Percentiles rank a stretch among this genome's conserved stretches.
These are phyloP conservation scores for Zoanthus gigantus DNA, from an alignment of 92 coral and sea anemone genomes.

Conservation along the genomic window DNA sequence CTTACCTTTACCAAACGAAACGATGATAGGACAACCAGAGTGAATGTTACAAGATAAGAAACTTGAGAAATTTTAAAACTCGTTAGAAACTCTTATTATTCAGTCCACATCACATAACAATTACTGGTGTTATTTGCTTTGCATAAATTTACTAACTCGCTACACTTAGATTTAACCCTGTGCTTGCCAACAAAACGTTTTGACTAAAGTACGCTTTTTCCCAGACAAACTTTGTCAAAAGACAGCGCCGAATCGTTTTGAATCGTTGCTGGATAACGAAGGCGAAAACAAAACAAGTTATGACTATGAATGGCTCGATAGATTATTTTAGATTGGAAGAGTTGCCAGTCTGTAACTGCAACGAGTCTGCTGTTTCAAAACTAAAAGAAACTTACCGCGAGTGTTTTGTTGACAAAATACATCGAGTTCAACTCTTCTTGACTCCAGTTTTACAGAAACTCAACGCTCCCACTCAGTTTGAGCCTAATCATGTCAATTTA, in stretches of 20 bases:
- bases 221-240: background rate
- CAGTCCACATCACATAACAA: background rate
- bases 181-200: background rate
- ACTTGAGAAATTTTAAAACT: background rate
- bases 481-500: conserved; percentile 20
- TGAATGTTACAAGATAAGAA: too few relatives aligned
- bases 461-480: conserved; percentile 32
- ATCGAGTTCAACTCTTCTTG: background rate
- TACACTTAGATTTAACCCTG: background rate
- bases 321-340: background rate
- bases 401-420: background rate
- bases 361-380: background rate
- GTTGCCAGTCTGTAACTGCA: background rate
- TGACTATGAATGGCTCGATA: background rate
- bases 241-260: conserved; percentile 10
- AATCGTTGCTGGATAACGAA: conserved; percentile 17
- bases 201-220: background rate
- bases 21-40: background rate
- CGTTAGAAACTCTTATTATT: background rate
- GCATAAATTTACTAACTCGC: background rate
- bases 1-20: background rate
- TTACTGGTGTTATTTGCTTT: background rate
- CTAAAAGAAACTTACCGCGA: conserved; percentile 16
- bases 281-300: background rate
- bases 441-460: background rate